Conservation (phyloP, 2,888 invertebrate genomes). For the Phymatocera aterrima region DNA sequence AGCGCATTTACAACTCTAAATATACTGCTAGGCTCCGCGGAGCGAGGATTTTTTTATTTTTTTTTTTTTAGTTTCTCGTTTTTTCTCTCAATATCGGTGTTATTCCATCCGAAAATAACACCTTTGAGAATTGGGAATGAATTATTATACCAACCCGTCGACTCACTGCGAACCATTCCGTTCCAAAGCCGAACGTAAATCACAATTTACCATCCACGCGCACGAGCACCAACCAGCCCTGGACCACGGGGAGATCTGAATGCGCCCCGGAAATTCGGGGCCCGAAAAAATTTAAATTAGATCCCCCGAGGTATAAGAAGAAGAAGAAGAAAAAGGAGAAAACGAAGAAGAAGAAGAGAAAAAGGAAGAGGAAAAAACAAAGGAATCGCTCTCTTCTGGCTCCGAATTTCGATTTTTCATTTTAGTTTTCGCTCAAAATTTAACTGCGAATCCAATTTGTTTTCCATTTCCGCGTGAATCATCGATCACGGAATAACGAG, state of each 20-base stretch:
- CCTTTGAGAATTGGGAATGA: constrained; percentile 36
- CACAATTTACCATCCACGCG: constrained; percentile 25
- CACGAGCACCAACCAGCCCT: constrained; percentile 6
- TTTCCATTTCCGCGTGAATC: no score
- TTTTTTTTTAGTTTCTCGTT: background rate
- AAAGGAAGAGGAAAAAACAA: no score
- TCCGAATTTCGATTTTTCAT: no score
- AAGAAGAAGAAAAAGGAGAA: no score
- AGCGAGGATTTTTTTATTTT: background rate
- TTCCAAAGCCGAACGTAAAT: constrained; percentile 27
- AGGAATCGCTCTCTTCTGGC: no score
- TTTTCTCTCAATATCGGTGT: background rate
- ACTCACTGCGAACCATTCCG: constrained; percentile 23
- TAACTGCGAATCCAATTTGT: no score
- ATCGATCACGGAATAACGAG: no score
- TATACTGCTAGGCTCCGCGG: no score
- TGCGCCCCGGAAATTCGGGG: background rate
- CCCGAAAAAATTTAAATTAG: background rate
- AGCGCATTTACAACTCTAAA: no score
- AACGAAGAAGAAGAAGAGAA: no score
- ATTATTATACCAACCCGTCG: constrained; percentile 32
- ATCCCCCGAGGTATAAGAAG: no score
- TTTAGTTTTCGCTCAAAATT: no score
- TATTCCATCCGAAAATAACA: constrained; percentile 40
- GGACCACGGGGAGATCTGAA: constrained; percentile 8